phyloP scores from a whole-genome alignment of 2,888 invertebrate species.

The Drosophila suboccidentalis region DNA sequence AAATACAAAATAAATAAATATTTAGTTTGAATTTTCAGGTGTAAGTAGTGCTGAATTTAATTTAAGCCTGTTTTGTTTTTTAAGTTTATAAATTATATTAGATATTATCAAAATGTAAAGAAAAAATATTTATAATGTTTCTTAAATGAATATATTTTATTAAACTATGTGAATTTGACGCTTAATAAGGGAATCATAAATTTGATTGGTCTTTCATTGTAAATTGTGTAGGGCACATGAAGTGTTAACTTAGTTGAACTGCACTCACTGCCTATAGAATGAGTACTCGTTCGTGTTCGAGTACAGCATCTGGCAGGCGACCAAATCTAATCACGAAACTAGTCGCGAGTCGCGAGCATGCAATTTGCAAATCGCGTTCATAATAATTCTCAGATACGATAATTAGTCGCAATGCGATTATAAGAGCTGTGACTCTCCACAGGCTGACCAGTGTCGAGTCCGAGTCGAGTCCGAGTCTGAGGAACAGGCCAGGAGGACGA shows the following conservation, averaged over 20 bases:
- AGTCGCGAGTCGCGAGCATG: constrained; percentile 36
- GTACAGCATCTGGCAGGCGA: neutral
- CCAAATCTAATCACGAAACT: constrained; percentile 45
- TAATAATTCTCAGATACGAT: constrained; percentile 83
- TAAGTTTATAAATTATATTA: no score
- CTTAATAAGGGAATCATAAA: no score
- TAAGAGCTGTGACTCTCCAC: constrained; percentile 67
- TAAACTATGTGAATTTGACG: no score
- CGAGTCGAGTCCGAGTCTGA: neutral
- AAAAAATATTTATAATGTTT: no score
- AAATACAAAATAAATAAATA: no score
- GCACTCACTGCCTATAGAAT: neutral
- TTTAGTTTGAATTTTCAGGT: no score
- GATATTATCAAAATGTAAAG: no score
- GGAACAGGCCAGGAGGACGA: constrained; percentile 27
- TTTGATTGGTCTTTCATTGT: no score
- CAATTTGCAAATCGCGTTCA: constrained; percentile 71
- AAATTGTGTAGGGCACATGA: neutral
- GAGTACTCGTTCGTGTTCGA: neutral
- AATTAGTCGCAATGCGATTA: constrained; percentile 84
- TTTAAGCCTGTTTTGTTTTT: no score
- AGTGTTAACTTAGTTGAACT: neutral
- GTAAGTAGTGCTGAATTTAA: no score
- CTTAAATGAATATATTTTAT: no score
- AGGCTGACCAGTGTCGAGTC: constrained; percentile 2